phyloP scores from a whole-genome alignment of 2,888 invertebrate genomes.

The Agriopis leucophaearia region DNA sequence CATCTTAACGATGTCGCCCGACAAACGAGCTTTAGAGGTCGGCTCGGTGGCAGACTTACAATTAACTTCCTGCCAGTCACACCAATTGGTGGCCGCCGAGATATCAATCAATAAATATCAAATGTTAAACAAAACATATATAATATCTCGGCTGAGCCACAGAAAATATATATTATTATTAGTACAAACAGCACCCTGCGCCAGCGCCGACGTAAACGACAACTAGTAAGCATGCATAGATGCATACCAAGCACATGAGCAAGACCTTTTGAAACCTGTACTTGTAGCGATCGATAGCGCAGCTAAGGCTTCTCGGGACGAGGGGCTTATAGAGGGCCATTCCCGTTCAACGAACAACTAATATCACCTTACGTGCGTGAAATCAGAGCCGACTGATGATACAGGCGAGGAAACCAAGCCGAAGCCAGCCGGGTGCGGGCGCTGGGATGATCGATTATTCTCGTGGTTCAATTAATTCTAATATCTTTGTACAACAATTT shows the following conservation, averaged over 20 bases:
- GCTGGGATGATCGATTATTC: neutral
- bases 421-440: neutral
- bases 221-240: neutral
- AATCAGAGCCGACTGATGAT: conserved; percentile 19
- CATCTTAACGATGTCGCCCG: too few species aligned
- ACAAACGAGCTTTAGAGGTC: too few species aligned
- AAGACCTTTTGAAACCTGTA: neutral
- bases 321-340: conserved; percentile 10
- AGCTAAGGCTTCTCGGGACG: conserved; percentile 24
- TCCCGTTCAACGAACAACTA: conserved; percentile 22
- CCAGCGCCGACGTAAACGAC: neutral
- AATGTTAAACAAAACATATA: too few species aligned
- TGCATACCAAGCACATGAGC: neutral
- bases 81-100: too few species aligned
- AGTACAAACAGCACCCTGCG: neutral
- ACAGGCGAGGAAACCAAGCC: conserved; percentile 5
- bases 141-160: too few species aligned
- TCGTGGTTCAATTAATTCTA: too few species aligned
- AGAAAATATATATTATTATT: too few species aligned
- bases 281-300: conserved; percentile 4
- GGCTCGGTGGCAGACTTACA: too few species aligned
- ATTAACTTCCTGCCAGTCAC: too few species aligned
- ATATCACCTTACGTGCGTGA: conserved; percentile 26
- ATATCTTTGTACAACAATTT: too few species aligned
- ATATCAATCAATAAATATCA: too few species aligned